These are phyloP conservation scores for Alloscopus bannaensis DNA, from an alignment of 2,888 invertebrate species.

Conservation along the genomic window DNA sequence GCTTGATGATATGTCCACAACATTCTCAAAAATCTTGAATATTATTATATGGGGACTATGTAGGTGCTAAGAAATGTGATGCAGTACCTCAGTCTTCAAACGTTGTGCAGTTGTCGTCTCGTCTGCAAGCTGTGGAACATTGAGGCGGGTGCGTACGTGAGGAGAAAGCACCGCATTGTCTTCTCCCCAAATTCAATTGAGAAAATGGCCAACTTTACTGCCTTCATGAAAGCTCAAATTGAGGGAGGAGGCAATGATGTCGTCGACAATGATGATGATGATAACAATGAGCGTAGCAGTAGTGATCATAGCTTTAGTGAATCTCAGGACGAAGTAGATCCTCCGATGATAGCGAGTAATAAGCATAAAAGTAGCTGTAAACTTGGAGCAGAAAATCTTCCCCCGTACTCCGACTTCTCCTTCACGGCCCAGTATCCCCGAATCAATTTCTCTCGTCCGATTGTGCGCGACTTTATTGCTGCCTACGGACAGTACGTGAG, in stretches of 20 bases:
- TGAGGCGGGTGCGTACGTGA: conserved; percentile 59
- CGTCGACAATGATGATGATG: neutral
- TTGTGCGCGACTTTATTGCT: conserved; percentile 55
- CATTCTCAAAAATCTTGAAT: too few species aligned
- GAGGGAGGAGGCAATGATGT: conserved; percentile 2
- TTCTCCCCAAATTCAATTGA: conserved; percentile 66
- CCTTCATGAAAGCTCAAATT: conserved; percentile 59
- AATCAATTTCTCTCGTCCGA: conserved; percentile 61
- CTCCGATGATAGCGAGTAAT: too few species aligned
- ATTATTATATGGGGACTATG: too few species aligned
- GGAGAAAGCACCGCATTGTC: conserved; percentile 61
- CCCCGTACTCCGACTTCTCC: conserved; percentile 63
- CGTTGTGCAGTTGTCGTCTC: conserved; percentile 58
- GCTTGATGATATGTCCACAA: too few species aligned
- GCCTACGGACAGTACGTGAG: conserved; percentile 65
- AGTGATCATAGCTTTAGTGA: neutral
- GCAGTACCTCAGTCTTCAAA: conserved; percentile 46
- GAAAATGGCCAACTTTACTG: conserved; percentile 66
- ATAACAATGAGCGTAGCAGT: neutral
- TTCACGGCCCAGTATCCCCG: conserved; percentile 67
- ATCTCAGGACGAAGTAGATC: conserved; percentile 19
- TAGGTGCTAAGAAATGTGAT: conserved; percentile 66
- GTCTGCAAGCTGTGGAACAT: conserved; percentile 67
- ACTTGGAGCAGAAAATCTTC: conserved; percentile 38
- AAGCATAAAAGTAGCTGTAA: too few species aligned